phyloP scores from a whole-genome alignment of 2,888 invertebrate species.

The Toxonevra muliebris region DNA sequence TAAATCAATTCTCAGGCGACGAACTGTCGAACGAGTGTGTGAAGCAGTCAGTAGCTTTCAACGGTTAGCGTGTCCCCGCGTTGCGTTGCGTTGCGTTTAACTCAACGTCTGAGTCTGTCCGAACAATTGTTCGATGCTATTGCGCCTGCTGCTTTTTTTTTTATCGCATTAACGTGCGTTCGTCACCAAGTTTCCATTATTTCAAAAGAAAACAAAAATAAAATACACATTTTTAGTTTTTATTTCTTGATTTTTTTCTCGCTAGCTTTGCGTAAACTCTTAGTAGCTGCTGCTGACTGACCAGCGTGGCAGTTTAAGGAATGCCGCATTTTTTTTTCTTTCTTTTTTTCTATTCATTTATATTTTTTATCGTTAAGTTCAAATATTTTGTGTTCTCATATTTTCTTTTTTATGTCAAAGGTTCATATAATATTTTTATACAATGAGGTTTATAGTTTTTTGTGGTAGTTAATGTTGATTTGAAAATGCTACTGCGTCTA shows the following conservation, averaged over 20 bases:
- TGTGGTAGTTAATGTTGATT: neutral
- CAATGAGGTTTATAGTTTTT: no score
- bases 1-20: no score
- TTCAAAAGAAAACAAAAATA: neutral
- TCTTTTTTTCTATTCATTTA: no score
- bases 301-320: neutral
- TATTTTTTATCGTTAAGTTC: no score
- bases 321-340: neutral
- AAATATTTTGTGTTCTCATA: no score
- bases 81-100: neutral
- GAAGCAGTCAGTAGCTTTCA: no score
- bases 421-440: no score
- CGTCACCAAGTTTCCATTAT: conserved; percentile 16
- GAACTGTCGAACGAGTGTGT: no score
- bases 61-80: no score
- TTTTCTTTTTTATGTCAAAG: no score
- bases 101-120: no score
- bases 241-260: neutral
- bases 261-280: neutral
- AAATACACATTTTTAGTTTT: neutral
- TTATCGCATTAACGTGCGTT: conserved; percentile 13
- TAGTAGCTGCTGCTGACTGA: neutral
- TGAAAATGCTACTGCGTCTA: no score
- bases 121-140: neutral
- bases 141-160: neutral